phyloP scores from a whole-genome alignment of 2,888 invertebrate species.

The Copidosoma aretas region DNA sequence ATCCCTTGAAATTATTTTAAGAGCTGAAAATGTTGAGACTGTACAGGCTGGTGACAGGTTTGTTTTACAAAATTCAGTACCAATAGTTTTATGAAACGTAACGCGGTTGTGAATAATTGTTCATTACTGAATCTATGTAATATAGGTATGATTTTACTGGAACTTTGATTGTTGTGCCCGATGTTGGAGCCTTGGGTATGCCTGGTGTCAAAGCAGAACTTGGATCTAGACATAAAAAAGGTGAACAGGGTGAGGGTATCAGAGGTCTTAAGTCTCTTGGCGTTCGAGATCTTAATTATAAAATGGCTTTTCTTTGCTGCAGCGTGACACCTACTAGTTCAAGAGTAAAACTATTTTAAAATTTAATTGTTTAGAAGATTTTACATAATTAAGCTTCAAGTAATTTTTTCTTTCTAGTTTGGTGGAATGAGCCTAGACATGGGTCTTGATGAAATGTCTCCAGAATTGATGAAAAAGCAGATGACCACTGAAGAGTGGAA shows the following conservation, averaged over 20 bases:
- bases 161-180: slow-evolving; percentile 94
- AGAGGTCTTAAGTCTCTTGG: slow-evolving; percentile 86
- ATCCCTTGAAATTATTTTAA: slow-evolving; percentile 90
- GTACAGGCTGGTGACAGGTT: slow-evolving; percentile 85
- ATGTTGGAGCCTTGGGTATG: slow-evolving; percentile 84
- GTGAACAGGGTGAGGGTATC: slow-evolving; percentile 81
- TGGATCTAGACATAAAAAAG: slow-evolving; percentile 75
- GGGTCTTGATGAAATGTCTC: slow-evolving; percentile 86
- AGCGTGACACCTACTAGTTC: slow-evolving; percentile 87
- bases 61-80: slow-evolving; percentile 59
- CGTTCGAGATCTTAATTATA: slow-evolving; percentile 83
- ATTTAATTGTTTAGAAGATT: not conserved
- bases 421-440: slow-evolving; percentile 77
- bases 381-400: not conserved
- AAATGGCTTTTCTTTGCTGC: slow-evolving; percentile 93
- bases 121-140: too few species aligned
- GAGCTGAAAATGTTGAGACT: slow-evolving; percentile 95
- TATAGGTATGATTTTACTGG: slow-evolving; percentile 58
- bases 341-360: slow-evolving; percentile 62
- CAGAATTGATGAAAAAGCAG: slow-evolving; percentile 90
- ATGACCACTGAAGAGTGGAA: slow-evolving; percentile 96
- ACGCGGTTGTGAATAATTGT: too few species aligned
- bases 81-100: too few species aligned
- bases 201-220: slow-evolving; percentile 89
- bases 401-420: slow-evolving; percentile 65